These are phyloP conservation scores for Illadopsis cleaveri DNA, from an alignment of 2,113 vertebrate genomes.

Conservation along the genomic window DNA sequence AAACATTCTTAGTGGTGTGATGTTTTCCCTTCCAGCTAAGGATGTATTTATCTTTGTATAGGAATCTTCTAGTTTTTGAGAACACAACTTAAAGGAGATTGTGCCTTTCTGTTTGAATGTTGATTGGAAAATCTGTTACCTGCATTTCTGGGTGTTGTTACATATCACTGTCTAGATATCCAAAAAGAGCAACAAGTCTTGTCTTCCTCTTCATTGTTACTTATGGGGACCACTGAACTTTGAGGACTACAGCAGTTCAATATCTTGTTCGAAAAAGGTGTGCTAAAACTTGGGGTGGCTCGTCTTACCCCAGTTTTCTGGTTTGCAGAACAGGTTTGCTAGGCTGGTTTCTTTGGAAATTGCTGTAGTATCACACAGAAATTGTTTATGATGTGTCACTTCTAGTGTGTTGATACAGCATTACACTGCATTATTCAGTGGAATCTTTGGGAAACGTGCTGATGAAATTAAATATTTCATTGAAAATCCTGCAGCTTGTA, in stretches of 20 bases:
- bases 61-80: not conserved
- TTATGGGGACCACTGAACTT: not conserved
- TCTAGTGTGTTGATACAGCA: not conserved
- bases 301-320: not conserved
- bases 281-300: not conserved
- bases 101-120: conserved; percentile 11
- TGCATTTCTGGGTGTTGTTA: not conserved
- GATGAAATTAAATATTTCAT: conserved; percentile 1
- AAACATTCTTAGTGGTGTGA: conserved; percentile 64
- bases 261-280: not conserved
- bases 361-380: not conserved
- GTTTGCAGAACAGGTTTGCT: not conserved
- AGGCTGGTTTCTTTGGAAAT: not conserved
- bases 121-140: not conserved
- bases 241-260: not conserved
- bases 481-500: not conserved
- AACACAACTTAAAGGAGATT: not conserved
- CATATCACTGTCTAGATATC: conserved; percentile 1
- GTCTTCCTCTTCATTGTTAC: not conserved
- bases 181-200: not conserved
- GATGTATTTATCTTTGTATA: conserved; percentile 73
- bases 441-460: not conserved
- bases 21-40: conserved; percentile 71
- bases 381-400: not conserved
- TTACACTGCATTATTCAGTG: conserved; percentile 28